A percentile compares a stretch with the other conserved stretches of the same genome.
phyloP scores from a whole-genome alignment of 2,797 vertebrate genomes.

The Sitta carolinensis region DNA sequence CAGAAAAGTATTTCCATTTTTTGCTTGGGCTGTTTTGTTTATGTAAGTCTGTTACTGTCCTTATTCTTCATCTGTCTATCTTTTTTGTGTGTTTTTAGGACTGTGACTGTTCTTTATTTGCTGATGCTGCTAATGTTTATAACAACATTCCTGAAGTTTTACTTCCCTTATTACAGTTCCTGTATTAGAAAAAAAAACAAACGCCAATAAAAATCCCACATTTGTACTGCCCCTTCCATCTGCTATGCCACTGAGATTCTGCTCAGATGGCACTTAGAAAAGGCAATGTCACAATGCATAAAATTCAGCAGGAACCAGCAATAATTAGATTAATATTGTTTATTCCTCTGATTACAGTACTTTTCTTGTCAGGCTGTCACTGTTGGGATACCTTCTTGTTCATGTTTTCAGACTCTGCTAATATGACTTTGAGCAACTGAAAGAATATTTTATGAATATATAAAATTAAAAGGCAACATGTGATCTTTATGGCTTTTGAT shows the following conservation, averaged over 20 bases:
- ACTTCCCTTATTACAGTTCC: neutral
- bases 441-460: neutral
- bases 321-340: neutral
- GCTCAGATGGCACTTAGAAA: neutral
- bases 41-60: neutral
- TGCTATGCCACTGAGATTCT: neutral
- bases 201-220: neutral
- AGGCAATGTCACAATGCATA: neutral
- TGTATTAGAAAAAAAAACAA: neutral
- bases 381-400: neutral
- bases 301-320: neutral
- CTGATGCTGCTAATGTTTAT: neutral
- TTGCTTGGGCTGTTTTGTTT: neutral
- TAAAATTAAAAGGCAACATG: neutral
- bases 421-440: neutral
- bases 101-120: neutral
- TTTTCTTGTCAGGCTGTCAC: neutral
- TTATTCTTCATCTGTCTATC: neutral
- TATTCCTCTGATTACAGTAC: neutral
- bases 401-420: neutral
- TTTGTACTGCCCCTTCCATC: neutral
- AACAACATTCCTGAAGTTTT: neutral
- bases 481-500: neutral
- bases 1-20: neutral
- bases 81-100: neutral